A percentile compares a stretch with the other conserved stretches of the same genome.
Conservation (phyloP, 1,140 invertebrate species). For the Monomorium pharaonis region DNA sequence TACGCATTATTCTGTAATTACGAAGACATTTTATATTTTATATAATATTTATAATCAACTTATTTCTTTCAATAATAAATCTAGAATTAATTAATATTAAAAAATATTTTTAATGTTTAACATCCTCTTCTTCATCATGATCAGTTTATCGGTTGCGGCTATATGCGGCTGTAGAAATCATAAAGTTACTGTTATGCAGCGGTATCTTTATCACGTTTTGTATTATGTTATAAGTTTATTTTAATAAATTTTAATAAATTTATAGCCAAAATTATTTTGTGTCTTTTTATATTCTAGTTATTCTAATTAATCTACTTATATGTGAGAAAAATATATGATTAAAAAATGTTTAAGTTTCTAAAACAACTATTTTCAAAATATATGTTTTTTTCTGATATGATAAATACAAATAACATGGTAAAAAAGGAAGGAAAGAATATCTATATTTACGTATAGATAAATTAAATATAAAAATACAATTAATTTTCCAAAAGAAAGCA, state of each 20-base stretch:
- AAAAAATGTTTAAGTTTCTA: background rate
- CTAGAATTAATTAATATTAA: background rate
- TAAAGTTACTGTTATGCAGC: slow-evolving; percentile 34
- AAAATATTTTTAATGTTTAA: background rate
- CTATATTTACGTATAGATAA: background rate
- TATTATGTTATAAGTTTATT: slow-evolving; percentile 6
- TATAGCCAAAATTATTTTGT: background rate
- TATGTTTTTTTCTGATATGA: background rate
- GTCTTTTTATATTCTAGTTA: background rate
- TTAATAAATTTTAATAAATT: slow-evolving; percentile 7
- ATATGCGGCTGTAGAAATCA: background rate
- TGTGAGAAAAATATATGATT: background rate
- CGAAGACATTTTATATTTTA: background rate
- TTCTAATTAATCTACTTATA: background rate
- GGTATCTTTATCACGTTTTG: slow-evolving; percentile 1
- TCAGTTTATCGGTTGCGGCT: background rate
- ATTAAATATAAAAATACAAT: background rate
- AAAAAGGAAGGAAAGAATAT: background rate
- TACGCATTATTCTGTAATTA: background rate
- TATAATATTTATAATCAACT: background rate
- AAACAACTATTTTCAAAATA: background rate
- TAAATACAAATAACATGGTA: background rate
- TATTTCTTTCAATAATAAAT: background rate
- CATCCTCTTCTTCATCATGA: background rate
- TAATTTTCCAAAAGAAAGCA: background rate